These are phyloP conservation scores for Caenorhabditis doughertyi DNA, from an alignment of 2,888 invertebrate species.

Conservation along the genomic window DNA sequence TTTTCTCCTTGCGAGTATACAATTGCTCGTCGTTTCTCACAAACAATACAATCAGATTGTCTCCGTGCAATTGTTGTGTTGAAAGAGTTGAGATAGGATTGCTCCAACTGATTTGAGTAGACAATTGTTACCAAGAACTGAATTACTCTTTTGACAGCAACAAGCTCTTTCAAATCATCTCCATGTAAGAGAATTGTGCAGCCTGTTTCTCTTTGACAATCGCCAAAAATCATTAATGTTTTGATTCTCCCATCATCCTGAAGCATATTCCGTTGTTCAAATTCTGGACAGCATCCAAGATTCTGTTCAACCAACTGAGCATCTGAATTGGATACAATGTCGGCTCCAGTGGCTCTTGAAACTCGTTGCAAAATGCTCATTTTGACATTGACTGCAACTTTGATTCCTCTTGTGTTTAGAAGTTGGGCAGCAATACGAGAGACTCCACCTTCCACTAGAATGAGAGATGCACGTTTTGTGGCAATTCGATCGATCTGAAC, in stretches of 20 bases:
- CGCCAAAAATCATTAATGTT: constrained; percentile 88
- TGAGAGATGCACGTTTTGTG: constrained; percentile 90
- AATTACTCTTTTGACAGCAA: constrained; percentile 77
- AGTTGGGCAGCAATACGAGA: constrained; percentile 91
- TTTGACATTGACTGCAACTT: constrained; percentile 68
- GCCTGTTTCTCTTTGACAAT: constrained; percentile 91
- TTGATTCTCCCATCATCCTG: constrained; percentile 85
- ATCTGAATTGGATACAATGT: constrained; percentile 86
- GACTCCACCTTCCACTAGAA: constrained; percentile 93
- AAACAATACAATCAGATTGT: constrained; percentile 70
- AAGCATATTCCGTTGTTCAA: constrained; percentile 71
- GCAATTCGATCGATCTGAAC: constrained; percentile 78
- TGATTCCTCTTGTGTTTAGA: constrained; percentile 85
- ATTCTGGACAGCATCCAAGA: constrained; percentile 84
- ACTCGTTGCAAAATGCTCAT: constrained; percentile 88
- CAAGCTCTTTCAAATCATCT: constrained; percentile 84
- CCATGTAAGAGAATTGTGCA: constrained; percentile 93
- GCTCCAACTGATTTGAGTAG: constrained; percentile 95
- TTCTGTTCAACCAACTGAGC: constrained; percentile 80
- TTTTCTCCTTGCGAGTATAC: constrained; percentile 67
- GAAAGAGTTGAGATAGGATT: constrained; percentile 87
- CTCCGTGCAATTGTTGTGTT: constrained; percentile 68
- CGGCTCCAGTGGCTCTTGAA: constrained; percentile 90
- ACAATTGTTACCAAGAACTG: constrained; percentile 88
- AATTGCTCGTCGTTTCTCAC: constrained; percentile 67